A percentile compares a stretch with the other conserved stretches of the same genome.
phyloP scores from a whole-genome alignment of 2,797 vertebrate genomes.

The Enteromius treurensis region DNA sequence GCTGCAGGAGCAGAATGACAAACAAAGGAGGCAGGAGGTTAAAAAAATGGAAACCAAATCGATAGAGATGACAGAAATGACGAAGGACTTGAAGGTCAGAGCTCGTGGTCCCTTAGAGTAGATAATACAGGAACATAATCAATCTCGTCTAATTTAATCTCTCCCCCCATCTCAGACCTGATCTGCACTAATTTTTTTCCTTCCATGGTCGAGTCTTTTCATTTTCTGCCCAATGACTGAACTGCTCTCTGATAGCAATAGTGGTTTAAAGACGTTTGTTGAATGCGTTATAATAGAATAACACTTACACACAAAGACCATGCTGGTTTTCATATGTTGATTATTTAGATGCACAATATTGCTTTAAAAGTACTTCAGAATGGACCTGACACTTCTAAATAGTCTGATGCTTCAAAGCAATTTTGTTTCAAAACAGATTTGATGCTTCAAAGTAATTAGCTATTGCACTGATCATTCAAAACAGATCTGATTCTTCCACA shows the following conservation, averaged over 20 bases:
- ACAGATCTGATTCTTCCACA: neutral
- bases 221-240: constrained; percentile 43
- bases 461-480: neutral
- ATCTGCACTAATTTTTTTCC: constrained; percentile 53
- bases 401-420: neutral
- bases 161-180: constrained; percentile 53
- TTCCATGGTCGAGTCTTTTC: constrained; percentile 49
- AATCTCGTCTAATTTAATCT: constrained; percentile 64
- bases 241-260: neutral
- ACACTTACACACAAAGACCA: neutral
- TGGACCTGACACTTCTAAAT: neutral
- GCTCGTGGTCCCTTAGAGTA: constrained; percentile 65
- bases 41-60: constrained; percentile 76
- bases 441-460: neutral
- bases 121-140: constrained; percentile 70
- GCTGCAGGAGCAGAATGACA: constrained; percentile 67
- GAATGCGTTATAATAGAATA: constrained; percentile 23
- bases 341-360: neutral
- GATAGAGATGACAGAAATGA: constrained; percentile 75
- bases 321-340: neutral
- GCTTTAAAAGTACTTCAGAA: neutral
- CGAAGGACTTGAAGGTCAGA: constrained; percentile 65
- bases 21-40: constrained; percentile 74
- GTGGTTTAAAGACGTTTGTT: neutral
- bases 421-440: neutral